Evolutionary conservation across 2,113 vertebrate species (phyloP), one percentile per base, ranked within the genome.

Genomic region (Gracilinanus agilis): DNA sequence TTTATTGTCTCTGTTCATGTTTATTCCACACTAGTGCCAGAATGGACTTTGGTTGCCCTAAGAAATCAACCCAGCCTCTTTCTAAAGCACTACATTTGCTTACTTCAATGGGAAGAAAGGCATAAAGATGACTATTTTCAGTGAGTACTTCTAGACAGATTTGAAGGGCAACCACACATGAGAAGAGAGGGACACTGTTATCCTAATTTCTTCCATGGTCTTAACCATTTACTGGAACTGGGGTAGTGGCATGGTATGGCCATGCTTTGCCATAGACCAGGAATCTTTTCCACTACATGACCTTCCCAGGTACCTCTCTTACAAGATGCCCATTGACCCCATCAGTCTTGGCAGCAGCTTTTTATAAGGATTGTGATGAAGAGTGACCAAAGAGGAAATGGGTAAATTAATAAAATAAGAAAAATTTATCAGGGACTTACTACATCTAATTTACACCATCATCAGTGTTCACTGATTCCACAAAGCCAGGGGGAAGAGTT

Each of bases 21-120:
- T 88, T 92, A 88, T 90, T 96, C 95, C 53, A 7, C 54, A 89
- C 92, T 67, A 9, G 29, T 55, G 29, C 90, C 56, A 44, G 53
- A 56, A 10, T 9, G 13, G 21, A 95, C 67, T 34, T 44, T 83
- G 67, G n/a, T 49, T 92, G 49, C 44, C 34, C 29, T 53, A 90
- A 55, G 88, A 53, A 61, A 88, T 92, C 44, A 55, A 58, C n/a
- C 92, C 19, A 83, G 13, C 9, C n/a, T 40, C n/a, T 40, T 83
- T 83, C 40, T 40, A 16, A 53, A 89, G 11, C 55, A 93, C 92
- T 92, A 89, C 53, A 67, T 89, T 8, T 24, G 13, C 55, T 91
- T 25, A 44, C 93, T 95, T 58, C 92, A 83, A 94, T 34, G 53
- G 9, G 88, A 95, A 55, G 49, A 61, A 90, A 93, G 54, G 53